phyloP scores from a whole-genome alignment of 2,113 vertebrate genomes.

The Pituophis catenifer region DNA sequence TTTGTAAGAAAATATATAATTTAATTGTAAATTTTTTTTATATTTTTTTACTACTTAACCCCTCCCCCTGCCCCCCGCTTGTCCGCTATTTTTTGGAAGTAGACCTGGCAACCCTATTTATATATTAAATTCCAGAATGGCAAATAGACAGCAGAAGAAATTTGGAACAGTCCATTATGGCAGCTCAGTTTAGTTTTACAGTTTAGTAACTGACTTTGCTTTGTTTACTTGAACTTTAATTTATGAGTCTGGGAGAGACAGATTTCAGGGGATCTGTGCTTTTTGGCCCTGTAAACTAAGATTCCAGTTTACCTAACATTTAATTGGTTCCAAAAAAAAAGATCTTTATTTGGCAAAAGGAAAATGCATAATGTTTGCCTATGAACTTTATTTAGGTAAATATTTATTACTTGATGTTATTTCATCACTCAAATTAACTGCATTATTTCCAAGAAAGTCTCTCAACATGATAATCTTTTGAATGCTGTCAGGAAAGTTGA shows the following conservation, averaged over 20 bases:
- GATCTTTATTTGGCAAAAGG: background rate
- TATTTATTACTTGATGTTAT: background rate
- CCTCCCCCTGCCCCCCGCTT: too few relatives aligned
- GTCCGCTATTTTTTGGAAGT: too few relatives aligned
- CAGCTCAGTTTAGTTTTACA: background rate
- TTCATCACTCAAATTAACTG: background rate
- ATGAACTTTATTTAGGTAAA: background rate
- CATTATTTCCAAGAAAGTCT: background rate
- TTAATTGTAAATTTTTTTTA: too few relatives aligned
- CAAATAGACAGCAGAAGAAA: background rate
- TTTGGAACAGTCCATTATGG: background rate
- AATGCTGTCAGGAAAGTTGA: background rate
- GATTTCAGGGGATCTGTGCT: background rate
- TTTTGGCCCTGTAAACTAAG: background rate
- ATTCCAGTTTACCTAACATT: background rate
- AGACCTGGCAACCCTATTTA: background rate
- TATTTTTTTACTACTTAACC: too few relatives aligned
- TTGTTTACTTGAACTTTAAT: conserved; percentile 9
- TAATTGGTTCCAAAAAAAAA: background rate
- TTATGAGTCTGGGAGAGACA: background rate
- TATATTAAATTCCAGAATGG: background rate
- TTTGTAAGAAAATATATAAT: too few relatives aligned
- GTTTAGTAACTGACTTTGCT: background rate
- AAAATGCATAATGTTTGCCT: background rate
- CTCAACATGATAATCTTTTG: background rate